Evolutionary conservation across 35 echinoderm and acorn worm species (phyloP).

Genomic region (Hemicentrotus pulcherrimus): DNA sequence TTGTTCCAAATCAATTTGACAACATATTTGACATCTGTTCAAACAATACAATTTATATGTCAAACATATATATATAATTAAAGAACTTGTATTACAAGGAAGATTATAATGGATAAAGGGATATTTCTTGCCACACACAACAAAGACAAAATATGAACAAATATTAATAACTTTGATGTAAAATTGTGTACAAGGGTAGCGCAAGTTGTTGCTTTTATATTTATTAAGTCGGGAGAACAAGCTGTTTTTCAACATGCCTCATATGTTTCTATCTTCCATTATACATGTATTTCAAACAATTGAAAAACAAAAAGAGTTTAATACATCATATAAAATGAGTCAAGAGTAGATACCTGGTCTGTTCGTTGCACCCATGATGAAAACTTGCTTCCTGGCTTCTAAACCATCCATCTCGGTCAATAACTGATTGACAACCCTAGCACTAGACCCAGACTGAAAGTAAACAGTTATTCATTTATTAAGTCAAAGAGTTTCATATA

Average conservation of each 20-base stretch:
- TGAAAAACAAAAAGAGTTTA: background rate
- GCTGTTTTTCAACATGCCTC: background rate
- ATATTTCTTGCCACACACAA: no score
- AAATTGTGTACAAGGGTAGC: background rate
- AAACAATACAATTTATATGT: no score
- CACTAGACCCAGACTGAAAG: conserved; percentile 93
- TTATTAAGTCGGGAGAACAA: background rate
- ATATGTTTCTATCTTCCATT: no score
- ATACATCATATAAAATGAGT: background rate
- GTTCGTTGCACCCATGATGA: conserved; percentile 98
- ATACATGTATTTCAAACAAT: background rate
- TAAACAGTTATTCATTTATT: background rate
- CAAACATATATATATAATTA: no score
- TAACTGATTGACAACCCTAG: conserved; percentile 96
- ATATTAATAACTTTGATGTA: no score
- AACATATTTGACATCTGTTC: no score
- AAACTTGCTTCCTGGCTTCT: conserved; percentile 93
- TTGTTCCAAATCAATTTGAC: no score
- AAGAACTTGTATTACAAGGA: no score
- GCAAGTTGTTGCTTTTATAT: background rate
- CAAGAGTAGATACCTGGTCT: conserved; percentile 81
- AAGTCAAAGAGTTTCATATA: no score
- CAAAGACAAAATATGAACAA: no score
- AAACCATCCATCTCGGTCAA: conserved; percentile 99
- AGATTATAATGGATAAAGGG: no score